These are phyloP conservation scores for Gobiocypris rarus DNA, from an alignment of 2,113 vertebrate genomes.

Conservation along the genomic window DNA sequence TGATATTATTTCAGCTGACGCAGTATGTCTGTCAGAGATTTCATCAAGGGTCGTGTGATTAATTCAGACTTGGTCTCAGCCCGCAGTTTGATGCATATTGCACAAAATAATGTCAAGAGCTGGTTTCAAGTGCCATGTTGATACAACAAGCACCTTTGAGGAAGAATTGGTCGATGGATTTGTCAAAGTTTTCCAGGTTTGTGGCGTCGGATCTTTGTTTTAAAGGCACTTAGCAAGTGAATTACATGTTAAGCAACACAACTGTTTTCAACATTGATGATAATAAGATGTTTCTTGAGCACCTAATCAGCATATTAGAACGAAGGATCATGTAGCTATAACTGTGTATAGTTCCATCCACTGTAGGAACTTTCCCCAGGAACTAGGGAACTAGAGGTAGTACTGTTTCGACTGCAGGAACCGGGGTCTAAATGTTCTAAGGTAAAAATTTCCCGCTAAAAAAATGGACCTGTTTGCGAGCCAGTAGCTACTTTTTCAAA, in stretches of 20 bases:
- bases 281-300: background rate
- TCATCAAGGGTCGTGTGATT: constrained; percentile 23
- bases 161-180: background rate
- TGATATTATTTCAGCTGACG: constrained; percentile 40
- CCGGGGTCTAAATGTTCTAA: too few relatives aligned
- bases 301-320: background rate
- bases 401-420: too few relatives aligned
- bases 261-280: too few relatives aligned
- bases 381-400: too few relatives aligned
- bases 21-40: constrained; percentile 18
- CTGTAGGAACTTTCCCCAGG: too few relatives aligned
- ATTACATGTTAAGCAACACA: background rate
- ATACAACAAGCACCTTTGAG: background rate
- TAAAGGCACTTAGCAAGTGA: background rate
- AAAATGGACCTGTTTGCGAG: too few relatives aligned
- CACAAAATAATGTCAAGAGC: background rate
- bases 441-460: too few relatives aligned
- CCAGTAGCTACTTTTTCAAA: too few relatives aligned
- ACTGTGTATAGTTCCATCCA: too few relatives aligned
- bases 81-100: background rate
- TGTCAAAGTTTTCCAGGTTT: background rate
- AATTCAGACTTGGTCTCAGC: constrained; percentile 6
- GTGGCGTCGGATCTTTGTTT: background rate
- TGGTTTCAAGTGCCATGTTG: background rate
- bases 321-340: background rate